Conservation (phyloP, 1,140 invertebrate species). For the Temnothorax nylanderi region DNA sequence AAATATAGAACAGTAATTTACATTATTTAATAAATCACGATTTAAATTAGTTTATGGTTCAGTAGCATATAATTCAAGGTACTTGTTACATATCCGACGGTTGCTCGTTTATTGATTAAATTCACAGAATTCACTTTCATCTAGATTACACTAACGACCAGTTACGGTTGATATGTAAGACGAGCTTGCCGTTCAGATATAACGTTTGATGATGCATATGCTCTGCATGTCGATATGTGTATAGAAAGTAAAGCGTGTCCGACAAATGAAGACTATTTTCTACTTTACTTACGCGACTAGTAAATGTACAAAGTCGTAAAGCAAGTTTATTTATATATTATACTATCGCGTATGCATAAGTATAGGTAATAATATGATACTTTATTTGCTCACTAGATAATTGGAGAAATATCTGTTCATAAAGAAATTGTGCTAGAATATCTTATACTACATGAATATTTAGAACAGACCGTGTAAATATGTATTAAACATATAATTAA, state of each 20-base stretch:
- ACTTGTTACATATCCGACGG: background rate
- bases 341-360: background rate
- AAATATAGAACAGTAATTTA: background rate
- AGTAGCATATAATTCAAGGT: background rate
- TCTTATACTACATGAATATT: background rate
- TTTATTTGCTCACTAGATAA: background rate
- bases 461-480: background rate
- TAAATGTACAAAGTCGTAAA: background rate
- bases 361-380: background rate
- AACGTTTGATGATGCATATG: constrained; percentile 6
- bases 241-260: constrained; percentile 16
- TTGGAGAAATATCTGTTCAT: background rate
- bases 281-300: background rate
- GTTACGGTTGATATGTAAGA: constrained; percentile 21
- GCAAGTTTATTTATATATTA: constrained; percentile 6
- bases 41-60: background rate
- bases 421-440: background rate
- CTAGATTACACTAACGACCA: constrained; percentile 37
- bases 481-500: constrained; percentile 15
- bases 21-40: constrained; percentile 1
- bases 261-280: background rate
- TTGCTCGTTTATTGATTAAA: constrained; percentile 31
- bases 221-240: background rate
- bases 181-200: background rate
- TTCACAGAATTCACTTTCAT: constrained; percentile 39